These are phyloP conservation scores for Hiodon alosoides DNA, from an alignment of 2,113 vertebrate genomes.

Conservation along the genomic window DNA sequence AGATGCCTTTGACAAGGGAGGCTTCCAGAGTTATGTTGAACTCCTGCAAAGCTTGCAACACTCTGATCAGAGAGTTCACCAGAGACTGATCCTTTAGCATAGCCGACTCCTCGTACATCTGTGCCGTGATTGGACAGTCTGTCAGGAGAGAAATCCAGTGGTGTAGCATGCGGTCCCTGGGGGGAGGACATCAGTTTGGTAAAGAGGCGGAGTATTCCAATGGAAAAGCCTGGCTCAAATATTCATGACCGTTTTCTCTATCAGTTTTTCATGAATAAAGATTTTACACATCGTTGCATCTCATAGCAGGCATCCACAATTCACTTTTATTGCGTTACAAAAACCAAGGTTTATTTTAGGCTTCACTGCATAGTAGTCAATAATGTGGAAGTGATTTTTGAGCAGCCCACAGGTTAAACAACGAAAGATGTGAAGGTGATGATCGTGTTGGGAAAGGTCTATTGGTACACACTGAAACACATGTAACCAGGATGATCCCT, in stretches of 20 bases:
- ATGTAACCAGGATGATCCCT: too few relatives aligned
- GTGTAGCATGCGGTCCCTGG: constrained; percentile 91
- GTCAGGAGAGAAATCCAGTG: constrained; percentile 96
- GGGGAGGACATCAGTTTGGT: constrained; percentile 15
- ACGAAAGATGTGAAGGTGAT: too few relatives aligned
- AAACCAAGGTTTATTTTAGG: too few relatives aligned
- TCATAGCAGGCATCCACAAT: too few relatives aligned
- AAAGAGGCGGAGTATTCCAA: background rate
- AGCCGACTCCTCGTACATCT: constrained; percentile 95
- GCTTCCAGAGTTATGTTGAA: constrained; percentile 98
- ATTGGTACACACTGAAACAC: too few relatives aligned
- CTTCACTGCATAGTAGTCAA: too few relatives aligned
- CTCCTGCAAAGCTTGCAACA: constrained; percentile 95
- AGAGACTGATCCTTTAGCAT: constrained; percentile 92
- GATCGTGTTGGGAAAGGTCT: too few relatives aligned
- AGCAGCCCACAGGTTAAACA: too few relatives aligned
- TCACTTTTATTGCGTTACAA: too few relatives aligned
- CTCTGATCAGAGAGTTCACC: constrained; percentile 93
- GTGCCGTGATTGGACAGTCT: constrained; percentile 88
- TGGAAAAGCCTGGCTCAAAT: background rate
- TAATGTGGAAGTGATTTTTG: too few relatives aligned
- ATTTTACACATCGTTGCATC: too few relatives aligned
- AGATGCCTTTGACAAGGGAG: constrained; percentile 92
- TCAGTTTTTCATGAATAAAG: background rate
- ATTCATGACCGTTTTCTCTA: background rate